Evolutionary conservation across 2,113 vertebrate genomes (phyloP), one percentile per base, ranked within the genome.

Genomic region (Lontra canadensis): DNA sequence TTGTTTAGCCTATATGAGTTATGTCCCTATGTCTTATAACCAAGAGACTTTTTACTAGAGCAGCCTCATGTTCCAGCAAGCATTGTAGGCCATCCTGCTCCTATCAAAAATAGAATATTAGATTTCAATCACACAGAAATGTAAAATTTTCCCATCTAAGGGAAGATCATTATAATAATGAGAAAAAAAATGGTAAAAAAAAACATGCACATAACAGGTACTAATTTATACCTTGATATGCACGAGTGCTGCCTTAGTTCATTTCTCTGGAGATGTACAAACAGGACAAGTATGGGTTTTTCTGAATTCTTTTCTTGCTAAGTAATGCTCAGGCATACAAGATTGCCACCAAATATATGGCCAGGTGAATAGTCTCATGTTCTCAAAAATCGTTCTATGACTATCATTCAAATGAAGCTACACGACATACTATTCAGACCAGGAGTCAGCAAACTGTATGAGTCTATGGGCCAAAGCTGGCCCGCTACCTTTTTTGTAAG

Each of bases 81-180:
- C 4, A 49, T 26, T 12, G 12, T 0, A 0, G 2, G 0, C 47
- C 7, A 7, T 65, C 14, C 34, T 76, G 47, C 1, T 44, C 0
- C 15, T 44, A 13, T 39, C 7, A 88, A 67, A 57, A 74, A 34
- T 61, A 14, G 15, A 67, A 55, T 21, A 25, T 2, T 34, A 42
- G 11, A 44, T 25, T 86, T 44, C 74, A 13, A 36, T 71, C 8
- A 73, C 11, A 94, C 17, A 89, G 21, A 93, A 90, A 90, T 47
- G 36, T 0, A 90, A 44, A 82, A 13, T 17, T 52, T 12, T 78
- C 36, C 11, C 92, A 44, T 55, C 83, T 55, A 71, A 69, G 20
- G 11, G 65, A 49, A 94, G 76, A n/a, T 79, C 71, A 82, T 85
- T 69, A 67, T 34, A 76, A 61, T 47, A 21, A 44, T 63, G 5